Percentiles rank a stretch among this genome's conserved stretches.
phyloP scores from a whole-genome alignment of 2,888 invertebrate genomes.

The Kryphioiulus occultus region DNA sequence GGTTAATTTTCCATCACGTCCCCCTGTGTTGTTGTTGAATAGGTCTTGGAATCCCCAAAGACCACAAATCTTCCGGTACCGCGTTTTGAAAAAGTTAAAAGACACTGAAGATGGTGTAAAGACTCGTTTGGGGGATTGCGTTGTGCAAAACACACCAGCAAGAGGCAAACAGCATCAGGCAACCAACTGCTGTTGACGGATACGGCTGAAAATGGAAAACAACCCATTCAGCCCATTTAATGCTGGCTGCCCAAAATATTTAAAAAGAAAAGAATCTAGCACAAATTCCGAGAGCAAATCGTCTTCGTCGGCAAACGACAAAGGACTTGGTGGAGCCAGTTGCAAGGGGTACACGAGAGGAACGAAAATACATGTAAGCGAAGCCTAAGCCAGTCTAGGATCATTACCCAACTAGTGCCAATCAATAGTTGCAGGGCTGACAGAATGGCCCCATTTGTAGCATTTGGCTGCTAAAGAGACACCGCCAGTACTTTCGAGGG shows the following conservation, averaged over 20 bases:
- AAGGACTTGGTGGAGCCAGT: neutral
- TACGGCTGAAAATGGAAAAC: neutral
- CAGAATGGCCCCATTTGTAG: slow-evolving; percentile 9
- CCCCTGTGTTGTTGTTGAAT: no score
- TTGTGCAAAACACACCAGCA: neutral
- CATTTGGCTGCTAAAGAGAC: neutral
- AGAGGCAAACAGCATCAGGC: neutral
- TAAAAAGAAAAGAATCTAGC: slow-evolving; percentile 2
- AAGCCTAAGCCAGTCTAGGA: neutral
- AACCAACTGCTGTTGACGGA: neutral
- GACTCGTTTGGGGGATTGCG: neutral
- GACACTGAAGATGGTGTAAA: neutral
- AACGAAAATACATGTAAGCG: neutral
- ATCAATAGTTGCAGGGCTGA: neutral
- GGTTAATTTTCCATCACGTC: no score
- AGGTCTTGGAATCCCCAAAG: no score
- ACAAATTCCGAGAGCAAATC: neutral
- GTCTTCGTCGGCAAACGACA: neutral
- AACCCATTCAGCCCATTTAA: slow-evolving; percentile 16
- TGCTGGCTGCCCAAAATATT: neutral
- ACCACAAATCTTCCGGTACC: no score
- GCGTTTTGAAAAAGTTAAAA: no score
- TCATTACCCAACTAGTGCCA: slow-evolving; percentile 17
- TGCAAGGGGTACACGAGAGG: neutral
- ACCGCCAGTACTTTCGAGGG: neutral